Conservation (phyloP, 1,140 invertebrate species). For the Psix sp. region DNA sequence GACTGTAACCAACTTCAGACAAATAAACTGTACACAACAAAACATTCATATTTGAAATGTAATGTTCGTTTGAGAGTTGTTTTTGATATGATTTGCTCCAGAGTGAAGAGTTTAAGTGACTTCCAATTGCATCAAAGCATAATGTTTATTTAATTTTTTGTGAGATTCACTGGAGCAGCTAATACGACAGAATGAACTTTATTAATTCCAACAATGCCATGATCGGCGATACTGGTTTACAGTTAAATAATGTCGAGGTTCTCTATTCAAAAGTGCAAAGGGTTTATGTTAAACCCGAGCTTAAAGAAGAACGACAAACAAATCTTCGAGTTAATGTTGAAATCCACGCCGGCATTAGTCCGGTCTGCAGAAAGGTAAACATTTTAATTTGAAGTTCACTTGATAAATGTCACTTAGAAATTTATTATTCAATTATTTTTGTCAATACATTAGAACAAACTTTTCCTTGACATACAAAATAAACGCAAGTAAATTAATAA, state of each 20-base stretch:
- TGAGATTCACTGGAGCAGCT: too few species aligned
- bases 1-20: too few species aligned
- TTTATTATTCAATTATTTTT: not conserved
- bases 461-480: too few species aligned
- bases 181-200: constrained; percentile 17
- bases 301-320: constrained; percentile 73
- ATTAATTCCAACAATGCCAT: constrained; percentile 42
- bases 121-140: too few species aligned
- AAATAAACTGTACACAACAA: too few species aligned
- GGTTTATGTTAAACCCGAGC: constrained; percentile 73
- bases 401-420: not conserved
- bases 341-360: constrained; percentile 72
- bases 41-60: too few species aligned
- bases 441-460: not conserved
- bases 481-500: too few species aligned
- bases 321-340: constrained; percentile 75
- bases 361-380: constrained; percentile 73
- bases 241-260: constrained; percentile 73
- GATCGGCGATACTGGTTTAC: constrained; percentile 64
- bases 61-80: too few species aligned
- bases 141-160: too few species aligned
- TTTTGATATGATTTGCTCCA: too few species aligned
- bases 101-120: too few species aligned
- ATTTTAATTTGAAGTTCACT: constrained; percentile 1
- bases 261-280: constrained; percentile 75